These are phyloP conservation scores for Recurvirostra avosetta DNA, from an alignment of 2,113 vertebrate genomes.

Conservation along the genomic window DNA sequence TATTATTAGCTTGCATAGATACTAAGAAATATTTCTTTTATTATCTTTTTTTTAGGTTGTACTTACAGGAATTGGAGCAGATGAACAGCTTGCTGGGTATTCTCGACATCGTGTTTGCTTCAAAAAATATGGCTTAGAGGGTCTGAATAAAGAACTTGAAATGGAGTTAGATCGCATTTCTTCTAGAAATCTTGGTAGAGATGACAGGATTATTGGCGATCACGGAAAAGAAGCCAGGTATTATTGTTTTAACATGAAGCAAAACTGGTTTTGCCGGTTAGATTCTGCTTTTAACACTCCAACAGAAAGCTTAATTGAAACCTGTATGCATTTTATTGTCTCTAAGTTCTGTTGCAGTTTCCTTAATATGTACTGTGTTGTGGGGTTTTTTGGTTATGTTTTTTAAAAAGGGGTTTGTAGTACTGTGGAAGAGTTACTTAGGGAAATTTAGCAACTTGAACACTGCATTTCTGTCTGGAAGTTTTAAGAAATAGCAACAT, in stretches of 20 bases:
- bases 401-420: neutral
- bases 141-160: constrained; percentile 83
- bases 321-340: neutral
- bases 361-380: neutral
- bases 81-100: constrained; percentile 96
- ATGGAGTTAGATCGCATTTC: constrained; percentile 91
- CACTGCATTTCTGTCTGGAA: neutral
- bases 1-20: neutral
- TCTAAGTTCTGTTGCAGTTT: neutral
- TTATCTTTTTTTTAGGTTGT: constrained; percentile 75
- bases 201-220: constrained; percentile 90
- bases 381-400: neutral
- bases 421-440: neutral
- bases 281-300: neutral
- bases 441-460: neutral
- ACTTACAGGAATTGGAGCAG: constrained; percentile 92
- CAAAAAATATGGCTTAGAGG: constrained; percentile 74
- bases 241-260: neutral
- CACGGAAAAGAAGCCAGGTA: constrained; percentile 95
- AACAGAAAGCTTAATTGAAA: neutral
- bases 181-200: constrained; percentile 91
- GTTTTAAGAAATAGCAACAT: neutral
- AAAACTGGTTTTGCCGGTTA: neutral
- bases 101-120: constrained; percentile 88
- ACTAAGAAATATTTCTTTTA: neutral